Base-by-base conservation (phyloP, 2,888 invertebrate species). In the Rhorus exstirpatorius region DNA sequence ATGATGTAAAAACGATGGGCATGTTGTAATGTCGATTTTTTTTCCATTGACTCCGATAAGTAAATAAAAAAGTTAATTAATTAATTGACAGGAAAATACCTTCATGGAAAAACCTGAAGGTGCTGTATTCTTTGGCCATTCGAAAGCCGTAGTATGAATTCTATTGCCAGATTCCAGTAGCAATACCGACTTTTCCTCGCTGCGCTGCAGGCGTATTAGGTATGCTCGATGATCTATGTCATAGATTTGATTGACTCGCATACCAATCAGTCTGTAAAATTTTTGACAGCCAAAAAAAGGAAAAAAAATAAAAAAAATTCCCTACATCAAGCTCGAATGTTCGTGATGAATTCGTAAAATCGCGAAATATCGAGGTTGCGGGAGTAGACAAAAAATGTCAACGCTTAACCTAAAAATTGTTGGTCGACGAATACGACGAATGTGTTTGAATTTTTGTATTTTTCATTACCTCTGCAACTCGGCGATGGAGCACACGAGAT, bases 51-150 rank as follows among this genome's bases (percentile, higher is more conserved):
- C n/a, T n/a, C n/a, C n/a, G n/a, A n/a, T n/a, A 31, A 31, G 31
- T 6, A 6, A 3, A 31, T 31, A 3, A 6, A 6, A 2, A 2
- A 31, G 2, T 31, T 31, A 31, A 6, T 3, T 6, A 31, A 31
- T 6, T 3, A 31, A 31, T 31, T 31, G n/a, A n/a, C 3, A 3
- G 1, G 2, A 31, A 76, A 58, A 8, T 92, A 97, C 97, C 94
- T 99, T 99, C 99, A 99, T 99, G 84, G 98, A 97, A 92, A 99
- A 99, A 0, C 98, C 98, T 0, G 98, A 98, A 0, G 98, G 99
- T 4, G 97, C 97, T 49, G 96, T 95, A 94, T 98, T 98, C 93
- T 99, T 99, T 0, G 99, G 99, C 99, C 99, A 99, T 91, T 99
- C 99, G 93, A 98, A 99, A 46, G 95, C 96, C 10, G 99, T 99